Percentiles rank a stretch among this genome's conserved stretches.
These are phyloP conservation scores for Papilio gigon DNA, from an alignment of 2,888 invertebrate genomes.

Conservation along the genomic window DNA sequence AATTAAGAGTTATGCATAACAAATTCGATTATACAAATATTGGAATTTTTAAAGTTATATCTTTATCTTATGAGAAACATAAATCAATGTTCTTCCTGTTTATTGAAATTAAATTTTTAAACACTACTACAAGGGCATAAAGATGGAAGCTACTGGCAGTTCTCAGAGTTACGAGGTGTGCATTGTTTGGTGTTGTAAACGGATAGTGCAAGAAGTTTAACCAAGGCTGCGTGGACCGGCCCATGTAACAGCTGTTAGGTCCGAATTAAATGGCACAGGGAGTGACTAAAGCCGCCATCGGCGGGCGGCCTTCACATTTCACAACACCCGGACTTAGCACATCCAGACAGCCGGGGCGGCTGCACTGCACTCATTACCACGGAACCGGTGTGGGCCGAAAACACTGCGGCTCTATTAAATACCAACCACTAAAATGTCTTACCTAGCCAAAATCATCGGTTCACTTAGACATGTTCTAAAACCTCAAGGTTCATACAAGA, in stretches of 20 bases:
- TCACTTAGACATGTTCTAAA: constrained; percentile 1
- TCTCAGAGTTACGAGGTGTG: constrained; percentile 14
- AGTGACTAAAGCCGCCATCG: constrained; percentile 73
- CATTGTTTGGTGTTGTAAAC: constrained; percentile 33
- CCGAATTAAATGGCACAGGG: constrained; percentile 76
- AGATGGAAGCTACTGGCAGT: constrained; percentile 26
- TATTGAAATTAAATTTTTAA: constrained; percentile 28
- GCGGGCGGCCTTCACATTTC: constrained; percentile 79
- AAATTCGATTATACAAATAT: constrained; percentile 30
- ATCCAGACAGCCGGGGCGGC: constrained; percentile 64
- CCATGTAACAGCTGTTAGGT: constrained; percentile 49
- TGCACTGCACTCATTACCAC: constrained; percentile 57
- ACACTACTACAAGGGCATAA: constrained; percentile 30
- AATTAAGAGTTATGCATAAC: constrained; percentile 34
- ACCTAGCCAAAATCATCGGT: constrained; percentile 1
- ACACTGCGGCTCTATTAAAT: constrained; percentile 29
- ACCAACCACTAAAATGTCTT: constrained; percentile 22
- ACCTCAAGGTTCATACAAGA: constrained; percentile 3
- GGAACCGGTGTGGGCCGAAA: constrained; percentile 47
- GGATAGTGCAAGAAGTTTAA: constrained; percentile 44
- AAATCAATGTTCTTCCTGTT: constrained; percentile 36
- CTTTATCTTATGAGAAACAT: constrained; percentile 18
- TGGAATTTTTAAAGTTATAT: neutral
- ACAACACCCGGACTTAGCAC: constrained; percentile 79
- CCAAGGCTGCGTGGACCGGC: constrained; percentile 49